These are phyloP conservation scores for Dendrocopos noguchii DNA, from an alignment of 2,113 vertebrate genomes.

Conservation along the genomic window DNA sequence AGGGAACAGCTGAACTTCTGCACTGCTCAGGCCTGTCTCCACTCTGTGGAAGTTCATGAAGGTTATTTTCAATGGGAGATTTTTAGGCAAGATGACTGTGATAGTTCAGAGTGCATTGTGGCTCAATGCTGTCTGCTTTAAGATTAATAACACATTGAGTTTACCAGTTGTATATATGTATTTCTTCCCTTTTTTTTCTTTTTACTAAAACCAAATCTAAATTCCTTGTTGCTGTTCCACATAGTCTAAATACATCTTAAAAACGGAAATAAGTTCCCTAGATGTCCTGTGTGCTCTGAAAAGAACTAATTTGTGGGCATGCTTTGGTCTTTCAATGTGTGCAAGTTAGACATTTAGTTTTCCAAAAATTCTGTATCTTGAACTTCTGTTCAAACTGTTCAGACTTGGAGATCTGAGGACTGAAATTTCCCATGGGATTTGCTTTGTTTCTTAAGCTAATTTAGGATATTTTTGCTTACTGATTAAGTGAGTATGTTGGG, in stretches of 20 bases:
- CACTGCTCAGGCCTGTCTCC: background rate
- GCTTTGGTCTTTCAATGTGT: background rate
- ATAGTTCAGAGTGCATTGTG: background rate
- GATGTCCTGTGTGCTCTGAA: background rate
- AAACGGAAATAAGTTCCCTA: background rate
- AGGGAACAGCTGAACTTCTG: background rate
- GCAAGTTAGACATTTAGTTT: background rate
- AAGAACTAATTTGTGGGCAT: background rate
- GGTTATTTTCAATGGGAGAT: background rate
- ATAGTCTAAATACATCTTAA: background rate
- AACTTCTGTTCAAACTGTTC: background rate
- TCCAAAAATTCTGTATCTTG: background rate
- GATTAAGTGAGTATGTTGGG: background rate
- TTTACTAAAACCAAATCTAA: too few relatives aligned
- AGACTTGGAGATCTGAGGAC: background rate
- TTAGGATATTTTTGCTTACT: background rate
- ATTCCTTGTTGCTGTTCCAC: background rate
- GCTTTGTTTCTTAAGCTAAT: background rate
- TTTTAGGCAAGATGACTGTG: background rate
- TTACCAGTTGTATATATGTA: background rate
- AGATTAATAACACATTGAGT: background rate
- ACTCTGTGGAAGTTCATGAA: background rate
- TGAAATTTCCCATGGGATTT: background rate
- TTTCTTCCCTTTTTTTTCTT: background rate
- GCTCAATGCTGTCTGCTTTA: background rate